These are phyloP conservation scores for Neoarius graeffei DNA, from an alignment of 2,113 vertebrate genomes.

Conservation along the genomic window DNA sequence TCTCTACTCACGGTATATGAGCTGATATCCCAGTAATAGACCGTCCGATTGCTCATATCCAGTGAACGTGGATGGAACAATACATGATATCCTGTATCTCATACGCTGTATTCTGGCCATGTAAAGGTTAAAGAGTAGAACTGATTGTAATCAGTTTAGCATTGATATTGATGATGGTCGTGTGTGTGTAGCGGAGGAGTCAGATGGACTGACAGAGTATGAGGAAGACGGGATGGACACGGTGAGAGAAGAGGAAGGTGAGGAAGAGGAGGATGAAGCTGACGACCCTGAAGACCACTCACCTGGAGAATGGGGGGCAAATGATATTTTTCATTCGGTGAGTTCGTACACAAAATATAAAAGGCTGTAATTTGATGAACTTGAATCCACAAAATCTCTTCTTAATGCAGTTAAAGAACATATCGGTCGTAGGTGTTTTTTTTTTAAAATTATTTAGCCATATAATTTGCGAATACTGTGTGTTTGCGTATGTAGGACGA, in stretches of 20 bases:
- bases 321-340: conserved; percentile 76
- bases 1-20: too few relatives aligned
- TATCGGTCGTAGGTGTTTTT: neutral
- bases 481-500: conserved; percentile 65
- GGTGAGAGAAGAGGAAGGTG: conserved; percentile 75
- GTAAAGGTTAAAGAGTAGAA: neutral
- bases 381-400: too few relatives aligned
- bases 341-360: conserved; percentile 48
- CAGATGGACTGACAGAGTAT: conserved; percentile 87
- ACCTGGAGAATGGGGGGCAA: conserved; percentile 70
- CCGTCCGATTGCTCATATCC: too few relatives aligned
- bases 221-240: conserved; percentile 86
- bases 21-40: too few relatives aligned
- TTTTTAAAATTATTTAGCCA: neutral
- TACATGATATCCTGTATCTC: neutral
- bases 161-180: neutral
- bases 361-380: neutral
- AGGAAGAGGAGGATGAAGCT: conserved; percentile 73
- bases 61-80: too few relatives aligned
- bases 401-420: neutral
- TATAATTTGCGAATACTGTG: neutral
- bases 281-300: conserved; percentile 70
- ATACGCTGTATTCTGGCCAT: neutral
- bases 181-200: conserved; percentile 77
- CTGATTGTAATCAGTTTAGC: neutral